Percentiles rank a stretch among this genome's conserved stretches.
Conservation (phyloP, 2,888 invertebrate genomes). For the Elmis aenea region DNA sequence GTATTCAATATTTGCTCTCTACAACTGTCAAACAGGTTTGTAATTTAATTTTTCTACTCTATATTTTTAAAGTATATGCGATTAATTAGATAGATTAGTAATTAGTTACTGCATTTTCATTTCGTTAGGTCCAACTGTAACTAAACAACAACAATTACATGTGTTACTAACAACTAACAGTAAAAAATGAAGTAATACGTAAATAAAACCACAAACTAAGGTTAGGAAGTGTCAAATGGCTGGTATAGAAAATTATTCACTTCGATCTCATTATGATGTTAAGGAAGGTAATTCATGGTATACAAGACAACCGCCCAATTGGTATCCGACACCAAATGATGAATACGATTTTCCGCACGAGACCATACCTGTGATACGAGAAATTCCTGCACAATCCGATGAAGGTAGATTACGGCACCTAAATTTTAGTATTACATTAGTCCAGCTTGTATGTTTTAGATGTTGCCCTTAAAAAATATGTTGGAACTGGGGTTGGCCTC, state of each 20-base stretch:
- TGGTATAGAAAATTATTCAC: background rate
- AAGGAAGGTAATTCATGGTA: background rate
- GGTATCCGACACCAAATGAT: background rate
- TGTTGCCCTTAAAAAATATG: slow-evolving; percentile 58
- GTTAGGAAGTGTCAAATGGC: no score
- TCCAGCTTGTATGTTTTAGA: slow-evolving; percentile 51
- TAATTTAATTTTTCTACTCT: no score
- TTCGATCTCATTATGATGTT: background rate
- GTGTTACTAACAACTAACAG: no score
- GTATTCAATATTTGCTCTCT: no score
- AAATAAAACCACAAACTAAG: no score
- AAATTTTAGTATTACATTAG: background rate
- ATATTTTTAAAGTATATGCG: no score
- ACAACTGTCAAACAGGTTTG: no score
- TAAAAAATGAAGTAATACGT: no score
- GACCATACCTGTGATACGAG: background rate
- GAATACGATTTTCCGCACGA: background rate
- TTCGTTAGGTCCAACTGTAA: no score
- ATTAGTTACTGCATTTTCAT: no score
- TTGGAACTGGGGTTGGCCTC: slow-evolving; percentile 76
- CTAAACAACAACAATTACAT: no score
- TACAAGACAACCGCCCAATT: background rate
- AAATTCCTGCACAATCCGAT: background rate
- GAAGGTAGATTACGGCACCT: background rate
- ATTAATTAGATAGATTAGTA: no score